Base-by-base conservation (phyloP, 2,797 vertebrate genomes). In the Pyrocephalus nanus region DNA sequence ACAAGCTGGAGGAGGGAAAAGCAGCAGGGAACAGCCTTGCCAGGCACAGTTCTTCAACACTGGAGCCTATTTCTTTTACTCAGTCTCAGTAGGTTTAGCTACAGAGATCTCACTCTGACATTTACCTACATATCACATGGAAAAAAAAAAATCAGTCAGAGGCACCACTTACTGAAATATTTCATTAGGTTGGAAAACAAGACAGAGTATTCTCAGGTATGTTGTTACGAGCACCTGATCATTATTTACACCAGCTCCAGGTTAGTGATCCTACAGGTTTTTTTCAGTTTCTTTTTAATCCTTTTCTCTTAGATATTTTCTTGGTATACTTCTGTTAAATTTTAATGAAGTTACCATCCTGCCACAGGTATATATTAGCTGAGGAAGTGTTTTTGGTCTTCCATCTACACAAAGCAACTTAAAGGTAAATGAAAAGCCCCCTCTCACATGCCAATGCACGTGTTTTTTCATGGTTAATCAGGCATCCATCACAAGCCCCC, bases 191-290 rank as follows among this genome's bases (percentile, higher is more conserved):
- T 65, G 45, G 43, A 61, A 69, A 57, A 57, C 42, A 47, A 57
- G 83, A 34, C 11, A 21, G 8, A 69, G 7, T 16, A 32, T 64
- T 40, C 32, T 64, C 57, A 54, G 5, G 8, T 30, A 25, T 6
- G 8, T 1, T 50, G 45, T 23, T 54, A n/a, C 43, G 6, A 69
- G 53, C 3, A 50, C 22, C 20, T 34, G 27, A 57, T 20, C 43
- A 38, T 65, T 32, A n/a, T 8, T 60, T 50, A 70, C 20, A 73
- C 6, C 48, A 80, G 8, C 27, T 74, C 48, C 74, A 72, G 18
- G 15, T 38, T 54, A 48, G 8, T 8, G 22, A 14, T 72, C 71
- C 36, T 61, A 8, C 0, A 7, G 9, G 4, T 1, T 48, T 67
- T 40, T 40, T 66, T 15, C 34, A 25, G 11, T 43, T 72, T 65